phyloP scores from a whole-genome alignment of 1,140 invertebrate genomes.

The Melitaea cinxia region DNA sequence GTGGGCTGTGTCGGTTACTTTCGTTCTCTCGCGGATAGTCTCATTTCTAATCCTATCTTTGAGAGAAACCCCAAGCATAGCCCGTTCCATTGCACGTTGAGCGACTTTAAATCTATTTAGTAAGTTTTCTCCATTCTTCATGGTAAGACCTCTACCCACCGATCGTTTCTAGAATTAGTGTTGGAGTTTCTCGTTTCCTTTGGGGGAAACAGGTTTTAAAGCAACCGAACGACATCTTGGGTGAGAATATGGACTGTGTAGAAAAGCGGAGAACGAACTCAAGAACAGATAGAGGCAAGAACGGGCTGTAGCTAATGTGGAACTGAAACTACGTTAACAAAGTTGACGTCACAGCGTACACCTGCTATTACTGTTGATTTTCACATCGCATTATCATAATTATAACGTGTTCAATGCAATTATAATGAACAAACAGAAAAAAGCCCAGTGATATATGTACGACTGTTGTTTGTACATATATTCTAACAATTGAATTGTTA shows the following conservation, averaged over 20 bases:
- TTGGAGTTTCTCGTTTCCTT: background rate
- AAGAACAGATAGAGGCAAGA: background rate
- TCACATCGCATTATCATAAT: constrained; percentile 29
- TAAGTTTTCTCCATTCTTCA: no score
- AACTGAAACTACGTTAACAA: constrained; percentile 22
- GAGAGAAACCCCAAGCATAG: no score
- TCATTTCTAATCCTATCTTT: no score
- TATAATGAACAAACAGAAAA: background rate
- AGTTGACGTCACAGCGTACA: constrained; percentile 26
- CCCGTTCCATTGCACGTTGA: no score
- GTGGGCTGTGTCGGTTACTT: no score
- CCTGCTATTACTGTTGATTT: constrained; percentile 20
- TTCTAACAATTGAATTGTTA: background rate
- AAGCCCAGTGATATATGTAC: background rate
- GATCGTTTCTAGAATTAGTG: background rate
- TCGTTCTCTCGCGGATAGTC: no score
- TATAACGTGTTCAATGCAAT: constrained; percentile 9
- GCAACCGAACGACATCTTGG: background rate
- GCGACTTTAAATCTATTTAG: no score
- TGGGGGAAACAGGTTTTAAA: background rate
- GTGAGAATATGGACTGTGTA: background rate
- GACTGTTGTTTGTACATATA: background rate
- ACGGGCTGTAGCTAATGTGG: background rate
- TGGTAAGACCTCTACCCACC: constrained; percentile 6
- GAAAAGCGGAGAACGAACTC: background rate